phyloP scores from a whole-genome alignment of 2,888 invertebrate genomes.

The Eupelmus urozonus region DNA sequence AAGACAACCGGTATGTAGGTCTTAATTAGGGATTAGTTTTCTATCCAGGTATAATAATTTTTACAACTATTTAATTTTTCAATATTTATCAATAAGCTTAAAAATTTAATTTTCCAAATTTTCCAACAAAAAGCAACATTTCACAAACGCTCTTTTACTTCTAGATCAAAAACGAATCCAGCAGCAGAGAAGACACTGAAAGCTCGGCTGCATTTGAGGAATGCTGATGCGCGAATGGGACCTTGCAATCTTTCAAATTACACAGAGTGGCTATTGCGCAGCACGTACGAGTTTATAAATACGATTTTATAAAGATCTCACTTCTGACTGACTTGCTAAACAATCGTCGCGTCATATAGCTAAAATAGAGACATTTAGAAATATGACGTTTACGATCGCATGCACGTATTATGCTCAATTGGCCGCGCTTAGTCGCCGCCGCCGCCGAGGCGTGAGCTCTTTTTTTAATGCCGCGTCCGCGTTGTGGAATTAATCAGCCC shows the following conservation, averaged over 20 bases:
- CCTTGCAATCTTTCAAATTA: conserved; percentile 54
- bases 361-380: conserved; percentile 51
- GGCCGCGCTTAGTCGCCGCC: not conserved
- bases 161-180: too few species aligned
- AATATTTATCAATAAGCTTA: too few species aligned
- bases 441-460: not conserved
- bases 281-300: conserved; percentile 53
- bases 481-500: too few species aligned
- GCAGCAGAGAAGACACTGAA: too few species aligned
- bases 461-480: not conserved
- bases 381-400: conserved; percentile 28
- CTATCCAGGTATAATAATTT: too few species aligned
- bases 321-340: conserved; percentile 45
- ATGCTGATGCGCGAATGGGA: conserved; percentile 31
- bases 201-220: conserved; percentile 32
- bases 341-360: conserved; percentile 27
- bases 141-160: too few species aligned
- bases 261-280: conserved; percentile 19
- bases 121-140: too few species aligned
- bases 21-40: too few species aligned
- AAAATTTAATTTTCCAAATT: too few species aligned
- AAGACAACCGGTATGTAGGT: too few species aligned
- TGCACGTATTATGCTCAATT: not conserved
- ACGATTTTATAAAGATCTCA: conserved; percentile 44
- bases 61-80: too few species aligned